Conservation (phyloP, 1,140 invertebrate species). For the Nasonia longicornis region DNA sequence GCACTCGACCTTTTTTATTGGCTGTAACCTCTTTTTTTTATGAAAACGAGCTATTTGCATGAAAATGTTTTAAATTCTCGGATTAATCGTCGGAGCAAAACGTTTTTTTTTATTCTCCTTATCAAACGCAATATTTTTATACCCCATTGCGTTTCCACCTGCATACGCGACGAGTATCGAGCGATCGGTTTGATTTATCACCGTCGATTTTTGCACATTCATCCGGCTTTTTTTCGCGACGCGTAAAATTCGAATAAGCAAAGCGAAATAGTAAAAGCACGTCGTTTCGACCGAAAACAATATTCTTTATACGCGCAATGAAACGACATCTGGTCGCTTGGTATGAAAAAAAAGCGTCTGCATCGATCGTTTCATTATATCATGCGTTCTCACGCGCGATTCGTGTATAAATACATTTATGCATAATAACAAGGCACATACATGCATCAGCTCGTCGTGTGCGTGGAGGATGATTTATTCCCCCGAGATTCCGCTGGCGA, state of each 20-base stretch:
- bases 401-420: not conserved
- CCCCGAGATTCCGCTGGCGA: not conserved
- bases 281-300: not conserved
- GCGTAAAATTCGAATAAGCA: not conserved
- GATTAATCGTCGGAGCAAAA: constrained; percentile 31
- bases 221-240: not conserved
- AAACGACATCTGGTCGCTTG: not conserved
- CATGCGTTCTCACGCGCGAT: not conserved
- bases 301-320: not conserved
- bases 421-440: not conserved
- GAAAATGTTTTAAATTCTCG: constrained; percentile 32
- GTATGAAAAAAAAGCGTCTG: not conserved
- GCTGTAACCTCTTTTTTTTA: constrained; percentile 36
- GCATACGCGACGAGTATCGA: not conserved
- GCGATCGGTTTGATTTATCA: not conserved
- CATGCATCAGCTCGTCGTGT: not conserved
- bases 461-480: constrained; percentile 9
- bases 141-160: not conserved
- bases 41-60: constrained; percentile 34
- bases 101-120: constrained; percentile 15
- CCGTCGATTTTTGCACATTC: not conserved
- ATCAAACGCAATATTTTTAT: constrained; percentile 27
- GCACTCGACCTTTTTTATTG: constrained; percentile 38
- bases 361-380: not conserved
- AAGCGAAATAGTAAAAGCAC: not conserved